Conservation (phyloP, 2,888 invertebrate genomes). For the Limnephilus marmoratus region DNA sequence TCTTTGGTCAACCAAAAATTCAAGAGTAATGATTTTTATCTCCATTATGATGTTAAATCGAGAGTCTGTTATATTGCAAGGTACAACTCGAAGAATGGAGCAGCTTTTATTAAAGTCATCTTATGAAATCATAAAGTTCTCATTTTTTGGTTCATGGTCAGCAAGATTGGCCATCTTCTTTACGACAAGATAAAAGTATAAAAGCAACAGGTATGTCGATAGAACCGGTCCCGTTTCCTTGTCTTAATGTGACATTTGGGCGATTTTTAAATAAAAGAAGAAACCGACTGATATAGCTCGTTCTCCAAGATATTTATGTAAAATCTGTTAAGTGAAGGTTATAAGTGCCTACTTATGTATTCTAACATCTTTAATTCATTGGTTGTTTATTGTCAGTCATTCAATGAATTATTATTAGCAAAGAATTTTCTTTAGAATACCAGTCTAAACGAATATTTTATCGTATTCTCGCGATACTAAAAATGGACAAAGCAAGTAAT, state of each 20-base stretch:
- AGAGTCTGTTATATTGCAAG: neutral
- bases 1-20: neutral
- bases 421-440: neutral
- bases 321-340: neutral
- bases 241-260: conserved; percentile 52
- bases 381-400: neutral
- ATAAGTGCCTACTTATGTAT: neutral
- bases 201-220: neutral
- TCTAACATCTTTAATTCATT: neutral
- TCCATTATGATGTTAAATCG: neutral
- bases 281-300: neutral
- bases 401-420: neutral
- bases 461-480: neutral
- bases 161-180: conserved; percentile 49
- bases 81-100: neutral
- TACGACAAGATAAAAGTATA: conserved; percentile 33
- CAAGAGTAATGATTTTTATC: neutral
- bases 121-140: conserved; percentile 22
- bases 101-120: neutral
- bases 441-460: neutral
- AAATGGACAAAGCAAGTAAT: neutral
- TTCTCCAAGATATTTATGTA: conserved; percentile 10
- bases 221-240: conserved; percentile 49
- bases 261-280: neutral
- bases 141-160: conserved; percentile 56